phyloP scores from a whole-genome alignment of 2,888 invertebrate species.

The Chromoteleia sp. region DNA sequence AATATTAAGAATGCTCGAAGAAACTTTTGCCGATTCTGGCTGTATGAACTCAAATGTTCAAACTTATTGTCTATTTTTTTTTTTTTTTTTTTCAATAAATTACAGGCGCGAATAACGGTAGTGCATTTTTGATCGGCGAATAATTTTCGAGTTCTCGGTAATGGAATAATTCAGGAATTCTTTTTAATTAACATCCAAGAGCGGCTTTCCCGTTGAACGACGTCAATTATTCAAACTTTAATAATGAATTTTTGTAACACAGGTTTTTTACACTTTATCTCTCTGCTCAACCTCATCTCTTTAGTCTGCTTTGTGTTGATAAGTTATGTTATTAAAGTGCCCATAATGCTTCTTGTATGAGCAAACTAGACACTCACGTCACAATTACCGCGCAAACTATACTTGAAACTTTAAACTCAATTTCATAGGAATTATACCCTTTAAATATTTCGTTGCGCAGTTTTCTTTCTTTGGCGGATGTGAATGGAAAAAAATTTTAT shows the following conservation, averaged over 20 bases:
- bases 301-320: constrained; percentile 19
- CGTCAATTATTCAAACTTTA: constrained; percentile 1
- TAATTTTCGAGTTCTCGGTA: background rate
- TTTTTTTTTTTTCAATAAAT: constrained; percentile 7
- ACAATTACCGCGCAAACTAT: constrained; percentile 25
- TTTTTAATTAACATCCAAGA: background rate
- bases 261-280: constrained; percentile 4
- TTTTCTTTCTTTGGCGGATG: background rate
- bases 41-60: background rate
- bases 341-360: constrained; percentile 24
- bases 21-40: constrained; percentile 10
- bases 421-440: constrained; percentile 28
- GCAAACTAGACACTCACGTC: constrained; percentile 23
- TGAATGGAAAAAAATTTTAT: constrained; percentile 4
- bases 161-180: background rate
- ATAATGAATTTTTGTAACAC: constrained; percentile 20
- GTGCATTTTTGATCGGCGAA: no score
- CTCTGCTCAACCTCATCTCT: background rate
- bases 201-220: background rate
- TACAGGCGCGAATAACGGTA: background rate
- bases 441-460: constrained; percentile 19
- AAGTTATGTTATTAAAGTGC: constrained; percentile 39
- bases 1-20: constrained; percentile 13
- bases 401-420: constrained; percentile 46
- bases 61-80: background rate